Percentiles rank a stretch among this genome's conserved stretches.
Conservation (phyloP, 2,797 vertebrate species). For the Eospalax fontanierii region DNA sequence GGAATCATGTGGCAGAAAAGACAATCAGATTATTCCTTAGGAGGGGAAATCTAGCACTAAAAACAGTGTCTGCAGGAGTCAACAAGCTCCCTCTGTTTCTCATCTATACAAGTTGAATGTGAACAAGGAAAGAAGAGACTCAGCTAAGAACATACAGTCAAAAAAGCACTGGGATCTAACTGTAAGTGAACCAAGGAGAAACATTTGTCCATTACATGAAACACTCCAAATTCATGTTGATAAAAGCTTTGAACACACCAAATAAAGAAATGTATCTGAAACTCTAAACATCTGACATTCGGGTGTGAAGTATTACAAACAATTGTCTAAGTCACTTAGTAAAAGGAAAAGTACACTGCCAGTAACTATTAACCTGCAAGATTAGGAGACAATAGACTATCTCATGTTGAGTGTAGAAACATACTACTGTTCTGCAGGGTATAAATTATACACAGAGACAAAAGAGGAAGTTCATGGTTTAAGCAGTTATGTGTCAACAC, state of each 20-base stretch:
- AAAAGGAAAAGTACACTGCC: not conserved
- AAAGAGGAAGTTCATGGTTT: conserved; percentile 57
- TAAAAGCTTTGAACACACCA: conserved; percentile 6
- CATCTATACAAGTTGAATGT: not conserved
- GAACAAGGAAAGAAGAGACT: not conserved
- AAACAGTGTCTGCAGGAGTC: not conserved
- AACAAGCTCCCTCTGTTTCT: not conserved
- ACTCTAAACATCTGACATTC: not conserved
- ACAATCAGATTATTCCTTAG: not conserved
- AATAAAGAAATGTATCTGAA: not conserved
- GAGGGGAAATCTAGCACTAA: not conserved
- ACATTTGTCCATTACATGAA: conserved; percentile 32
- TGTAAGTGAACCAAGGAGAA: conserved; percentile 10
- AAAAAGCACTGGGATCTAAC: not conserved
- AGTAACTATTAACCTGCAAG: conserved; percentile 47
- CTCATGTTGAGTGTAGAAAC: conserved; percentile 44
- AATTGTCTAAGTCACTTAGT: not conserved
- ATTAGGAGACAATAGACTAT: conserved; percentile 44
- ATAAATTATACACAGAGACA: conserved; percentile 69
- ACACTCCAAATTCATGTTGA: conserved; percentile 56
- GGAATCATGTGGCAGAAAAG: not conserved
- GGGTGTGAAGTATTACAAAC: not conserved
- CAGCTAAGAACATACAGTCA: not conserved
- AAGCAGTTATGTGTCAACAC: conserved; percentile 56
- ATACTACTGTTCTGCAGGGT: not conserved